Evolutionary conservation across 2,888 invertebrate species (phyloP), one percentile per base, ranked within the genome.

Genomic region (Oscheius myriophilus): DNA sequence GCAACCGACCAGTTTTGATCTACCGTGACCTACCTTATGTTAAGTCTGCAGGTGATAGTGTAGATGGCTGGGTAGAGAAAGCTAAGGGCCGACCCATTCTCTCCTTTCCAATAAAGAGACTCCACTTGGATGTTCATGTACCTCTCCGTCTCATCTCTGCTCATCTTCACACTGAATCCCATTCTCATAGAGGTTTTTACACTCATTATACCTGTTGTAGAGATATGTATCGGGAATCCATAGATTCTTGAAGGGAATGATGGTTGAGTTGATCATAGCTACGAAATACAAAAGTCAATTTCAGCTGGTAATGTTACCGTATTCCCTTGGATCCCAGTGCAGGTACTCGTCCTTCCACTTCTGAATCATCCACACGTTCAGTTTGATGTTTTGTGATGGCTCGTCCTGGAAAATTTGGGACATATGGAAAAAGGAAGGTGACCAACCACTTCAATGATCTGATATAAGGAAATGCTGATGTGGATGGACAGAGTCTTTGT

Each of bases 321-420:
- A 80, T 46, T 80, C 76, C 18, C 61, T 49, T 3, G 80, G 80
- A 63, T 80, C 69, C 84, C 84, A 84, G 54, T 79, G 74, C 2
- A 84, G 67, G 53, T 81, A 80, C 67, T 85, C 85, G 66, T 85
- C 85, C 18, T 71, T 75, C 85, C 85, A 85, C 65, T 82, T 82
- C 61, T 88, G 88, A 70, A 88, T 88, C 71, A 89, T 82, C 88
- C 88, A 89, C 65, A 88, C 87, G 76, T 89, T 88, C 63, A 88
- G 86, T 61, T 88, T 87, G 49, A 89, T 85, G 67, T 88, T 87
- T 72, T 89, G 88, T 51, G 88, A 87, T 64, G 88, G 88, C 73
- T 89, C 89, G 77, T 88, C 88, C 72, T 73, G 59, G n/a, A 64
- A 26, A 1, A 26, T 52, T 26, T 14, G 12, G 49, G 46, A 23